Percentiles rank a stretch among this genome's conserved stretches.
These are phyloP conservation scores for Noctua janthe DNA, from an alignment of 2,888 invertebrate species.

Conservation along the genomic window DNA sequence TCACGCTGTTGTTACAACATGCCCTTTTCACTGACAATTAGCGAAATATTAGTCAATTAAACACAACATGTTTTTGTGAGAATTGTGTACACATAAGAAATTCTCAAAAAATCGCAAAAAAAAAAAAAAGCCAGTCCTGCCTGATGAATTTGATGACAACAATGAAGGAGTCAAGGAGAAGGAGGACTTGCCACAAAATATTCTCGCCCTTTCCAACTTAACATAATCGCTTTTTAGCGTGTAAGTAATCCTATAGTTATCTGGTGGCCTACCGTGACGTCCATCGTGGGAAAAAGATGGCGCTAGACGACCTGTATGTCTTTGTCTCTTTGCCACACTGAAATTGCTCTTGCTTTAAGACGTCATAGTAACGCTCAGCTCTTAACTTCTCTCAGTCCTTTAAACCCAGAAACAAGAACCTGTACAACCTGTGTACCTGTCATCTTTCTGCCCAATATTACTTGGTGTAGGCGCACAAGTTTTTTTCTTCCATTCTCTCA, in stretches of 20 bases:
- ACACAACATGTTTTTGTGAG: neutral
- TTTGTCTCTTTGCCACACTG: too few relatives aligned
- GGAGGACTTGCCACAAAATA: too few relatives aligned
- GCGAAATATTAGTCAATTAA: neutral
- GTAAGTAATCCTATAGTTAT: neutral
- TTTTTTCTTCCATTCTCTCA: neutral
- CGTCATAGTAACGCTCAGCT: too few relatives aligned
- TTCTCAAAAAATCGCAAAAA: too few relatives aligned
- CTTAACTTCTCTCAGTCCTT: neutral
- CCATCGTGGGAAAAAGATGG: too few relatives aligned
- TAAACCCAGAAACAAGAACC: neutral
- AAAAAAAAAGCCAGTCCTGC: too few relatives aligned
- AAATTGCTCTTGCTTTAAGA: too few relatives aligned
- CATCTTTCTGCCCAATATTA: neutral
- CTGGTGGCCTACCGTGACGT: too few relatives aligned
- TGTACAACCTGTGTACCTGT: neutral
- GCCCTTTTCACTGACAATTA: neutral
- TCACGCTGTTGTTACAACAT: neutral
- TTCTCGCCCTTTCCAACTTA: neutral
- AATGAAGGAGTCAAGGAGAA: neutral
- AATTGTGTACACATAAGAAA: neutral
- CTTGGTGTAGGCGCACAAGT: neutral
- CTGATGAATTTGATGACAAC: neutral
- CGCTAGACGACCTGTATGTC: too few relatives aligned
- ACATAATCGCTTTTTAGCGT: neutral